Evolutionary conservation across 2,888 invertebrate genomes (phyloP), one percentile per base, ranked within the genome.

Genomic region (Penaeus monodon): DNA sequence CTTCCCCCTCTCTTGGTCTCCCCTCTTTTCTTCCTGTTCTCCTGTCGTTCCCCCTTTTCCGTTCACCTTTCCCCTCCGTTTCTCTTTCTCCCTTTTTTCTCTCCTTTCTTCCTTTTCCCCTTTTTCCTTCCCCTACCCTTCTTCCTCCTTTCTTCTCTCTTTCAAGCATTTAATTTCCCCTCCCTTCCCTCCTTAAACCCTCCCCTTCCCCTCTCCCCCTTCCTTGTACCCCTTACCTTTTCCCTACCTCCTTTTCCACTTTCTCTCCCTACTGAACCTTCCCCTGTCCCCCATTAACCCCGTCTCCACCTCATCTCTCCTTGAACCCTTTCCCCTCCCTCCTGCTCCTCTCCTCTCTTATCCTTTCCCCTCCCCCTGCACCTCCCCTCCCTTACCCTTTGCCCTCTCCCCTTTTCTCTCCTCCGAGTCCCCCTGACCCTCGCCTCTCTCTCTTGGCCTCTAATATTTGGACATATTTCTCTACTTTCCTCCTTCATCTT

Each of bases 401-500:
- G 33, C 27, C 79, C 24, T 44, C 64, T 33, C 44, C 33, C 24
- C 79, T 64, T 63, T 29, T 38, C n/a, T 65, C 33, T 65, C 22
- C 66, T n/a, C 80, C 38, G 33, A n/a, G 7, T 24, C 66, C n/a
- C 66, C 44, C 38, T 38, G n/a, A 38, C 44, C 44, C 76, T 76
- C 44, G 33, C 20, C 29, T 20, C n/a, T 66, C 65, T 66, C 66
- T 80, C 64, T 44, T 44, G 63, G 64, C 24, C 80, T 20, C 80
- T 64, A 80, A 80, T 80, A 33, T 44, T 44, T 44, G 44, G 44
- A 44, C 73, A n/a, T 33, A 20, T 73, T 29, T 33, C 33, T 73
- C 73, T 73, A 33, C 33, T 33, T 73, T 73, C 73, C n/a, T 73
- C 73, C 73, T 73, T 73, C 44, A 44, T 44, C 44, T 44, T 44